Percentiles rank a stretch among this genome's conserved stretches.
These are phyloP conservation scores for Notarius lentiginosus DNA, from an alignment of 2,113 vertebrate species.

Conservation along the genomic window DNA sequence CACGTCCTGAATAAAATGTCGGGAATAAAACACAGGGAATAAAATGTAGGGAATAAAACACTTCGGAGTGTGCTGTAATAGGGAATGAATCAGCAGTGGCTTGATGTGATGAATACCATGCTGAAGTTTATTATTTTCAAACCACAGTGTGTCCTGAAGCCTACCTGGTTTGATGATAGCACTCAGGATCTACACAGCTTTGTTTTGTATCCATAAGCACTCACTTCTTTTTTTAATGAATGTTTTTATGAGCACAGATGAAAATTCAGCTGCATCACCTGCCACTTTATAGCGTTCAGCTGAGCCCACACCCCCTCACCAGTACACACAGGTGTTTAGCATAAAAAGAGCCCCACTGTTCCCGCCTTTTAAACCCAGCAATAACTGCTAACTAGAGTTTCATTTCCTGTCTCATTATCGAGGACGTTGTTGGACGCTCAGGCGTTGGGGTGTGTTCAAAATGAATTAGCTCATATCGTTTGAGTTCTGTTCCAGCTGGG, in stretches of 20 bases:
- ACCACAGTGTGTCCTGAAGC: neutral
- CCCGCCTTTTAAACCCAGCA: constrained; percentile 62
- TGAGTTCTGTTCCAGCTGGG: neutral
- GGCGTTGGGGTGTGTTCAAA: neutral
- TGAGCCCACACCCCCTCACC: neutral
- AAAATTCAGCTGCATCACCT: constrained; percentile 56
- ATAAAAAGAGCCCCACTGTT: constrained; percentile 62
- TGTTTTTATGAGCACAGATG: constrained; percentile 62
- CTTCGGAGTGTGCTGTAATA: neutral
- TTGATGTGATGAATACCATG: neutral
- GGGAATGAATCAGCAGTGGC: no score
- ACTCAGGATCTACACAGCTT: neutral
- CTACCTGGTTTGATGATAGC: neutral
- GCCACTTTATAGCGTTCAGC: constrained; percentile 4
- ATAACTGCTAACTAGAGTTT: constrained; percentile 64
- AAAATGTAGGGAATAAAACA: neutral
- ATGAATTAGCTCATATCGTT: neutral
- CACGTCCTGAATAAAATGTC: no score
- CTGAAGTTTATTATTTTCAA: neutral
- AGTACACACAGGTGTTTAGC: constrained; percentile 61
- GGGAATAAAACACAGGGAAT: neutral
- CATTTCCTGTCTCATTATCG: constrained; percentile 58
- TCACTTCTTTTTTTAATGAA: neutral
- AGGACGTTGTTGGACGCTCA: neutral
- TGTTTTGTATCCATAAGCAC: neutral